A percentile compares a stretch with the other conserved stretches of the same genome.
phyloP scores from a whole-genome alignment of 2,888 invertebrate species.

The Drosophila setosimentum region DNA sequence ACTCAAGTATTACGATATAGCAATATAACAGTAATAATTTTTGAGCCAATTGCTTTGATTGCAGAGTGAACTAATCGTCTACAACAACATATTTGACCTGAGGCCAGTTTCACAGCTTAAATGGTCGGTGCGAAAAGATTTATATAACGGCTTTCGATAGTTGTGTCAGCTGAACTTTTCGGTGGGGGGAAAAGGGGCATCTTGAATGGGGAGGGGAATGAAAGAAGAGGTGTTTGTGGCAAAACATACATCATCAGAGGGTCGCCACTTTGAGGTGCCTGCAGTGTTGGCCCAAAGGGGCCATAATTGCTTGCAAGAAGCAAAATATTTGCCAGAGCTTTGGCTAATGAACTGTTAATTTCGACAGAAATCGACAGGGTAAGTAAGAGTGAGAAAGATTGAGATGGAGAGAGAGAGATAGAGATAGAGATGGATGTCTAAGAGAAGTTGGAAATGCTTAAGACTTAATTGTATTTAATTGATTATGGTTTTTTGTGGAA shows the following conservation, averaged over 20 bases:
- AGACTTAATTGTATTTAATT: constrained; percentile 73
- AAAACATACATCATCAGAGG: constrained; percentile 68
- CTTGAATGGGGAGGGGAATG: background rate
- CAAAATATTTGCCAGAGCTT: constrained; percentile 63
- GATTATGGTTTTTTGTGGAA: constrained; percentile 27
- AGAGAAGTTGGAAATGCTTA: constrained; percentile 37
- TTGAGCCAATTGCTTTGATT: constrained; percentile 5
- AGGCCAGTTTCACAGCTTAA: constrained; percentile 58
- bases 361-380: constrained; percentile 31
- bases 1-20: constrained; percentile 19
- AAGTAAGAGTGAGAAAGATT: background rate
- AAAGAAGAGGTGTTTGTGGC: constrained; percentile 12
- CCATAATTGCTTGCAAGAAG: constrained; percentile 58
- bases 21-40: constrained; percentile 16
- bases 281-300: constrained; percentile 29
- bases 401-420: background rate
- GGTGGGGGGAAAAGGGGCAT: background rate
- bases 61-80: constrained; percentile 10
- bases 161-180: constrained; percentile 34
- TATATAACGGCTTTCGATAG: constrained; percentile 69
- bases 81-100: constrained; percentile 26
- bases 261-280: constrained; percentile 37
- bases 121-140: constrained; percentile 51
- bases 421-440: background rate
- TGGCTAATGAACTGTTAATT: constrained; percentile 77